A percentile compares a stretch with the other conserved stretches of the same genome.
These are phyloP conservation scores for Prionace glauca DNA, from an alignment of 2,797 vertebrate species.

Conservation along the genomic window DNA sequence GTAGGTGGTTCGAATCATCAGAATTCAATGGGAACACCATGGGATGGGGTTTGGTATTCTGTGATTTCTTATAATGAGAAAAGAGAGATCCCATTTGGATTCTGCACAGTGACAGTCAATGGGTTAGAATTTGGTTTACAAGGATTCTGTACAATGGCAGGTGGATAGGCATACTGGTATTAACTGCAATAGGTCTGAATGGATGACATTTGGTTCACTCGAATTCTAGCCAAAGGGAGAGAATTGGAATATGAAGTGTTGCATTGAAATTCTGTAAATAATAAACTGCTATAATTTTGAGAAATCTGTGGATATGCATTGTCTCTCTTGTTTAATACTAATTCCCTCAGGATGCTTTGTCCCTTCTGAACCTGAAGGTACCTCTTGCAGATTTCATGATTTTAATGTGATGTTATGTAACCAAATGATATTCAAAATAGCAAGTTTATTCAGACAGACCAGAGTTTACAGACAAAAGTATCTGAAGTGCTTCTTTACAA, in stretches of 20 bases:
- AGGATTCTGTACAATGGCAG: neutral
- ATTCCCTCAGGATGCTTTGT: neutral
- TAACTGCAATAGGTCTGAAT: neutral
- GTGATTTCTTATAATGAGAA: neutral
- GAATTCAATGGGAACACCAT: neutral
- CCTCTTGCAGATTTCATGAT: neutral
- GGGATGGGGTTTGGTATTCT: neutral
- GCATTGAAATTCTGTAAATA: neutral
- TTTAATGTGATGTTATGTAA: neutral
- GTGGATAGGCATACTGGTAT: neutral
- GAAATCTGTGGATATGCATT: neutral
- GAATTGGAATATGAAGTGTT: neutral
- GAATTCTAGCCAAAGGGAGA: neutral
- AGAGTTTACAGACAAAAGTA: neutral
- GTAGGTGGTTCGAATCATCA: neutral
- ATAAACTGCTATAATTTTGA: neutral
- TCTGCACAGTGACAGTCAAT: neutral
- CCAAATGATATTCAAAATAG: slow-evolving; percentile 2
- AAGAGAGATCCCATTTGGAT: neutral
- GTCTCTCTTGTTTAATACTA: neutral
- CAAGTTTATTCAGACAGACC: neutral
- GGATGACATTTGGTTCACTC: neutral
- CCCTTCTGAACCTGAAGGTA: neutral
- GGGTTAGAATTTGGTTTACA: neutral
- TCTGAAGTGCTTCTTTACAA: neutral